Evolutionary conservation across 2,888 invertebrate genomes (phyloP), one percentile per base, ranked within the genome.

Genomic region (Galerucella nymphaeae): DNA sequence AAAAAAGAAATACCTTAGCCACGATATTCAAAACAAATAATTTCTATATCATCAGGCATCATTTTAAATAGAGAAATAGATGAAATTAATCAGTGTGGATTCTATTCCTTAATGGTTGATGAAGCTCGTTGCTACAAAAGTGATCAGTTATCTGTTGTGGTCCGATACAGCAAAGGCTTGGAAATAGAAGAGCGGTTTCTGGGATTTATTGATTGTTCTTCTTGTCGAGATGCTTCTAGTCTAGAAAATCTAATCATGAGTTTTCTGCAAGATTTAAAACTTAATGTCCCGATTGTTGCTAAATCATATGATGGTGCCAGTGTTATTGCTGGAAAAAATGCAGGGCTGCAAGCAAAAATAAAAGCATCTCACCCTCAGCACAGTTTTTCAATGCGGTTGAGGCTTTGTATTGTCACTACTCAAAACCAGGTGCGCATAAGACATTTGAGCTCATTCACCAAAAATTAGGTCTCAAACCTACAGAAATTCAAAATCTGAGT

Each of bases 241-340:
- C 30, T 61, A 41, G 11, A 8, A 11, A 62, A 53, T 11, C 16
- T 65, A 16, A 61, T 66, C 10, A 14, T 42, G 18, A 55, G 66
- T 9, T 61, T 41, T 18, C 30, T 50, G 16, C 10, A 67, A 62
- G 30, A 71, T 16, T 18, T 66, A n/a, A 9, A 11, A 42, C 30
- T 59, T 70, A 50, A 45, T 1, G 13, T 45, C 11, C 42, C 42
- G 10, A 77, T 76, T 16, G 30, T 77, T 48, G 73, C 65, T 42
- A 77, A 78, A 65, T 76, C 76, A 41, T 78, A 76, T 68, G 76
- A 78, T 63, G 73, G 75, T 30, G 76, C 73, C 10, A 77, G 75
- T 63, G 76, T 77, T 11, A 78, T 78, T 72, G 70, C 72, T 20
- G 75, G 69, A 20, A 72, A 72, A 66, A 30, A 63, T 53, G 42